Base-by-base conservation (phyloP, 2,797 vertebrate species). In the Pangasius larnaudii region DNA sequence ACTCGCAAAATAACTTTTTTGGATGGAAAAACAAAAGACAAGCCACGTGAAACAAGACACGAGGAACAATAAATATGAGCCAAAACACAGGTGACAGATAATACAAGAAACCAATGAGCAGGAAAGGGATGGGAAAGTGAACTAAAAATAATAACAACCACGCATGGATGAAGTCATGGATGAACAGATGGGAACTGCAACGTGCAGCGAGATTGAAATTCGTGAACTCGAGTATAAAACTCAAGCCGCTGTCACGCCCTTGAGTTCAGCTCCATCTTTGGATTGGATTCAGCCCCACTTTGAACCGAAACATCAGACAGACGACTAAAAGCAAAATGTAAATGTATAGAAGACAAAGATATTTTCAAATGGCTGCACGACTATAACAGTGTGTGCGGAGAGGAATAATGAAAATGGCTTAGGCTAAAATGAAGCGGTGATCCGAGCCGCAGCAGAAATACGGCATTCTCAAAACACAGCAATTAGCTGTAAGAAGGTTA, bases 401-500 rank as follows among this genome's bases (percentile, higher is more conserved):
- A 16, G n/a, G 9, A 46, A 30, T 42, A 75, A 61, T 83, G 79
- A 67, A 33, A 77, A 51, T 42, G 86, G n/a, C 39, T 63, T 63
- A 7, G 10, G 80, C 22, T 51, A 24, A 63, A 74, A 53, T 65
- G 33, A 71, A 87, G 63, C 85, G 3, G n/a, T 67, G 85, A 49
- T 82, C 78, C n/a, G 67, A 67, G 67, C 46, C 53, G 7, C 18
- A 27, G 39, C 80, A 61, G 72, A 33, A 79, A 72, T 13, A 33
- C 67, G 18, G 19, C 16, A 16, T 19, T 53, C 67, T 30, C n/a
- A 65, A 85, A 85, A 80, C 30, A n/a, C 24, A 81, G 67, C 84
- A 88, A 86, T 88, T 86, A 65, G 53, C 53, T 2, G 7, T n/a
- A 74, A 84, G 82, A 79, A 85, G 78, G 78, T 82, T 74, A 74